These are phyloP conservation scores for Caenorhabditis virilis DNA, from an alignment of 2,888 invertebrate genomes.

Conservation along the genomic window DNA sequence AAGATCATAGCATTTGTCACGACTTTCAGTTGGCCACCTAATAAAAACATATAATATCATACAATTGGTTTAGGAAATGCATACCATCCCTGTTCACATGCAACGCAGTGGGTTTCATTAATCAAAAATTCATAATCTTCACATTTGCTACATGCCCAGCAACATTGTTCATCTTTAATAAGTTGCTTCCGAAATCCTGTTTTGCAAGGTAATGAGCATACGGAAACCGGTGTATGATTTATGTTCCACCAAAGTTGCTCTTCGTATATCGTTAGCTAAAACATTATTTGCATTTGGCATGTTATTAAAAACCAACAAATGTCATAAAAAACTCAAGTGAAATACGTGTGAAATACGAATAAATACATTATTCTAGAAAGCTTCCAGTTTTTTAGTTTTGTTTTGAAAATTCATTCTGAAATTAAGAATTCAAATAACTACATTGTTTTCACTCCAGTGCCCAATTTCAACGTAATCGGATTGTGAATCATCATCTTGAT, in stretches of 20 bases:
- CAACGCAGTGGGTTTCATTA: conserved; percentile 65
- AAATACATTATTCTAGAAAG: too few species aligned
- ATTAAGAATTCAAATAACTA: conserved; percentile 16
- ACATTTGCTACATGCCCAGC: conserved; percentile 70
- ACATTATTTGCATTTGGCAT: too few species aligned
- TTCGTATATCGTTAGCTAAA: conserved; percentile 47
- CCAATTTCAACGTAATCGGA: conserved; percentile 66
- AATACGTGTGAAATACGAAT: too few species aligned
- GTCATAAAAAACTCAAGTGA: too few species aligned
- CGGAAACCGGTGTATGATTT: conserved; percentile 67
- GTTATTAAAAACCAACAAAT: too few species aligned
- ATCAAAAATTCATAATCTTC: conserved; percentile 60
- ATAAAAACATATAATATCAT: too few species aligned
- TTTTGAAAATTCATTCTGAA: too few species aligned
- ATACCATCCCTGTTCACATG: conserved; percentile 64
- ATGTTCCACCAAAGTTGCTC: conserved; percentile 42
- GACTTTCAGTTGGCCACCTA: conserved; percentile 45
- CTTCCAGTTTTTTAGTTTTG: too few species aligned
- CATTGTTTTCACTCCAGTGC: conserved; percentile 63
- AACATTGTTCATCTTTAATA: conserved; percentile 71
- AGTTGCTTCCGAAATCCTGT: conserved; percentile 70
- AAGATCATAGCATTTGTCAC: conserved; percentile 59
- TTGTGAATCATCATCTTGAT: conserved; percentile 26
- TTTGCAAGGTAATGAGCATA: conserved; percentile 70
- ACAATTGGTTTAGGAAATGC: too few species aligned